Base-by-base conservation (phyloP, 2,113 vertebrate genomes). In the Rhizomys pruinosus region DNA sequence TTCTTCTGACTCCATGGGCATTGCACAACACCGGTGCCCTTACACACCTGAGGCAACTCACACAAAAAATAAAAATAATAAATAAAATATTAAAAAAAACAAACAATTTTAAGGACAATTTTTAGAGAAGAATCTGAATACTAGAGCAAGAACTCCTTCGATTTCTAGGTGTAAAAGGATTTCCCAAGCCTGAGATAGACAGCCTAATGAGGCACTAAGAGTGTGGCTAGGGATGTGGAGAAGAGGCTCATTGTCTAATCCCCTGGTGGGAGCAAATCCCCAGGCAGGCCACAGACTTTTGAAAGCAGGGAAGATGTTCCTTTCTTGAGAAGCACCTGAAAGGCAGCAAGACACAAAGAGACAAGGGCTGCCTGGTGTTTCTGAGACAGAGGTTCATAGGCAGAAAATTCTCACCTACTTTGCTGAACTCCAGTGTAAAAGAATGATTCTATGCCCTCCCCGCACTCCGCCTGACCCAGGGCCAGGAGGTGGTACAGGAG, bases 101-200 rank as follows among this genome's bases (percentile, higher is more conserved):
- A 84, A 23, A 76, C 27, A 89, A 78, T 87, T 8, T 25, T 25
- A 23, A 34, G 22, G 3, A 69, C 25, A 2, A 2, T n/a, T 55
- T 95, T 92, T 71, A 71, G 34, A 52, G 11, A 93, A 73, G 84
- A 94, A 68, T 37, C 22, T 59, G 7, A 73, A 71, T 32, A 74
- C 88, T 59, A 79, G 42, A 94, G 20, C 32, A 72, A 88, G 10
- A 84, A 52, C 84, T 39, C 32, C 34, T 84, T 19, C 52, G 5
- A 57, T 25, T 87, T 63, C 52, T 86, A 73, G 37, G 73, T 68
- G 73, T 73, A 22, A 82, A 81, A 84, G 59, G 37, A 59, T 69
- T 73, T 68, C 74, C 78, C 61, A 92, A 68, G 22, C 42, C 78
- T 84, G 64, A 29, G 22, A 8, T 12, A 72, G 17, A 63, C 77